These are phyloP conservation scores for Sminthopsis crassicaudata DNA, from an alignment of 2,113 vertebrate genomes.

Conservation along the genomic window DNA sequence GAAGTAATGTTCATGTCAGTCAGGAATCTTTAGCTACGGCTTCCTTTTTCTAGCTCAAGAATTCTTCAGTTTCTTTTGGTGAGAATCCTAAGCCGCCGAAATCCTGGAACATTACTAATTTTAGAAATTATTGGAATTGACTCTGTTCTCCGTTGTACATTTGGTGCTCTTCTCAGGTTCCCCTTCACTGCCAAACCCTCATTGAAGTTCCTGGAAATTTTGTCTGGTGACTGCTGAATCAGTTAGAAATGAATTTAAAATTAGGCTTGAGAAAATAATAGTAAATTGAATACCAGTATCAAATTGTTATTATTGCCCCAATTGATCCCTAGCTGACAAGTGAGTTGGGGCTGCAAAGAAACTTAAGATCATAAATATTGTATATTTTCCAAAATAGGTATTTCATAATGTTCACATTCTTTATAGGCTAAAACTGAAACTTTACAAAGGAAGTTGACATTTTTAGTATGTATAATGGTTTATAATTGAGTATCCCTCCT, in stretches of 20 bases:
- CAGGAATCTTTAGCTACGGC: conserved; percentile 76
- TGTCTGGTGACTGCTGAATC: conserved; percentile 56
- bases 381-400: neutral
- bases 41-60: conserved; percentile 71
- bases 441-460: neutral
- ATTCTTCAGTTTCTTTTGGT: conserved; percentile 61
- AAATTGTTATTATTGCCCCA: neutral
- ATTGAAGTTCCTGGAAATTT: conserved; percentile 69
- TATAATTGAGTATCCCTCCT: neutral
- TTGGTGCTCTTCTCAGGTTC: conserved; percentile 62
- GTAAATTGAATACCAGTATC: neutral
- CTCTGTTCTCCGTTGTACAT: conserved; percentile 42
- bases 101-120: conserved; percentile 64
- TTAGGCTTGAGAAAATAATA: conserved; percentile 53
- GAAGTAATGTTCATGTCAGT: conserved; percentile 82
- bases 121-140: conserved; percentile 64
- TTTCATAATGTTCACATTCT: neutral
- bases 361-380: conserved; percentile 6
- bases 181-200: conserved; percentile 61
- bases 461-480: neutral
- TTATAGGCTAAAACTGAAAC: neutral
- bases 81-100: conserved; percentile 54
- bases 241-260: conserved; percentile 56
- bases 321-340: neutral
- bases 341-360: neutral